These are phyloP conservation scores for Chesias legatella DNA, from an alignment of 2,888 invertebrate species.

Conservation along the genomic window DNA sequence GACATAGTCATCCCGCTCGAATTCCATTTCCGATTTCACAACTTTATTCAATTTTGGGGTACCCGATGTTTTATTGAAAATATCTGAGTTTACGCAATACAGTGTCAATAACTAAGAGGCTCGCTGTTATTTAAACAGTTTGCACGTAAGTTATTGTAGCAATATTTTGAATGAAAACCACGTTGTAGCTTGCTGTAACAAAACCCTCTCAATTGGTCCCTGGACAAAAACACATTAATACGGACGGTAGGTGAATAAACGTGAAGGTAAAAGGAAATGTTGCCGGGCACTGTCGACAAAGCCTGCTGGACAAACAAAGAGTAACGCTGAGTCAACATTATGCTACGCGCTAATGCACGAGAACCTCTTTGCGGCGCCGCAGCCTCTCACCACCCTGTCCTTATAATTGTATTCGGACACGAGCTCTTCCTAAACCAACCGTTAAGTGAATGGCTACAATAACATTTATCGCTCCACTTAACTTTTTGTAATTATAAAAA, in stretches of 20 bases:
- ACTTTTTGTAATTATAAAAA: no score
- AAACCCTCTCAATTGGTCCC: slow-evolving; percentile 6
- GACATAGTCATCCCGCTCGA: slow-evolving; percentile 27
- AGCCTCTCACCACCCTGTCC: slow-evolving; percentile 26
- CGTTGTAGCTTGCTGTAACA: no score
- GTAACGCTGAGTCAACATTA: slow-evolving; percentile 58
- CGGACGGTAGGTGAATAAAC: slow-evolving; percentile 32
- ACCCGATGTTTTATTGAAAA: slow-evolving; percentile 34
- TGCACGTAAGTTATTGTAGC: no score
- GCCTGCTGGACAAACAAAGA: slow-evolving; percentile 58
- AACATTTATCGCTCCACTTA: no score
- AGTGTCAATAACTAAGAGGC: background rate
- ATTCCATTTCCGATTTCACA: slow-evolving; percentile 38
- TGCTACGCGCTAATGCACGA: slow-evolving; percentile 60
- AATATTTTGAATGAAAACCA: no score
- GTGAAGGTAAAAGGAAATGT: slow-evolving; percentile 49
- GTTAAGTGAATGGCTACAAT: slow-evolving; percentile 1
- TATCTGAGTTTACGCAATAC: slow-evolving; percentile 30
- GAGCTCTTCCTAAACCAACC: slow-evolving; percentile 3
- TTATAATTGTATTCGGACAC: slow-evolving; percentile 12
- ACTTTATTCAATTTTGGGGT: slow-evolving; percentile 30
- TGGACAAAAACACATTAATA: slow-evolving; percentile 37
- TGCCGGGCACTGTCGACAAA: slow-evolving; percentile 50
- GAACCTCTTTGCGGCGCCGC: slow-evolving; percentile 39
- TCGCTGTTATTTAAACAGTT: no score